Percentiles rank a stretch among this genome's conserved stretches.
Conservation (phyloP, 1,140 invertebrate genomes). For the Ganaspis sp. region DNA sequence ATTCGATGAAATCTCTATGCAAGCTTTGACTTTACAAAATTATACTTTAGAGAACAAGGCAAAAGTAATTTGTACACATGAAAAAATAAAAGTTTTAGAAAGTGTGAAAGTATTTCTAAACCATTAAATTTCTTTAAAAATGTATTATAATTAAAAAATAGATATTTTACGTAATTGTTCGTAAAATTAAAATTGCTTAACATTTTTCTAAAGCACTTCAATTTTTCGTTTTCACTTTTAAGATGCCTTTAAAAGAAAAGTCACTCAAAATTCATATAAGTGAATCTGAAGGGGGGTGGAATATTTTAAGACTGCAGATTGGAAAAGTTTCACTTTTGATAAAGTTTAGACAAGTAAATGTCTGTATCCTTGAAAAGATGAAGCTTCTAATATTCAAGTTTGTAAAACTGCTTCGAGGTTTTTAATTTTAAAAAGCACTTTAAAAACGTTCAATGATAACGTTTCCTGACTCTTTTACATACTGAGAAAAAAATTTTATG, state of each 20-base stretch:
- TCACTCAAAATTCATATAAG: not conserved
- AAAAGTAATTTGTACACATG: no score
- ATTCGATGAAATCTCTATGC: no score
- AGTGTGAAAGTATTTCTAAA: no score
- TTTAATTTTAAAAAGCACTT: not conserved
- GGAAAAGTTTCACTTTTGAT: constrained; percentile 4
- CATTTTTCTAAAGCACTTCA: no score
- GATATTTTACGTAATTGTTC: no score
- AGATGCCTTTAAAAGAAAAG: not conserved
- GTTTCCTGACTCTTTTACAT: not conserved
- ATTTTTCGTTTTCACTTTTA: not conserved
- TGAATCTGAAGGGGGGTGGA: not conserved
- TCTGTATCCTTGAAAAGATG: constrained; percentile 1
- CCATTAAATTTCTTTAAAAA: no score
- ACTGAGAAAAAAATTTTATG: not conserved
- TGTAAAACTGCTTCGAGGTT: not conserved
- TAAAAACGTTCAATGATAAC: not conserved
- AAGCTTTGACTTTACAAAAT: no score
- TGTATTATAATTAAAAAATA: no score
- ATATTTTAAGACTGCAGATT: not conserved
- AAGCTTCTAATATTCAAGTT: not conserved
- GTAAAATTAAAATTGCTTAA: no score
- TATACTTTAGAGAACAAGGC: no score
- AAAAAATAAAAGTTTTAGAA: no score
- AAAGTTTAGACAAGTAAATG: not conserved